phyloP scores from a whole-genome alignment of 2,113 vertebrate genomes.

The Ictalurus punctatus region DNA sequence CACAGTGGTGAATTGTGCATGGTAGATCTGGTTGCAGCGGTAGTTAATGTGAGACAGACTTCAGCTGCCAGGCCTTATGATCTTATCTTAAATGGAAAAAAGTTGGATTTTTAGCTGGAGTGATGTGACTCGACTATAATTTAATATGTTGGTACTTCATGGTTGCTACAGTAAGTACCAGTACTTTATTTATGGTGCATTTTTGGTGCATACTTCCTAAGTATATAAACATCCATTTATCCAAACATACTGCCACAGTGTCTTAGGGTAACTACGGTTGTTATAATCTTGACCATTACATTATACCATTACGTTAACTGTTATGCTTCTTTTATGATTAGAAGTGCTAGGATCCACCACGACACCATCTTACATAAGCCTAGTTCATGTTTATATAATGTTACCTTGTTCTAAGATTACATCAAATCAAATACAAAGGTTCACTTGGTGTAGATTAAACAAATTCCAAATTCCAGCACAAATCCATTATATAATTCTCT shows the following conservation, averaged over 20 bases:
- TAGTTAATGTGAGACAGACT: conserved; percentile 27
- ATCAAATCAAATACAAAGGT: no score
- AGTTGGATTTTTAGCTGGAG: background rate
- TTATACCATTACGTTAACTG: background rate
- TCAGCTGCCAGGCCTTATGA: conserved; percentile 11
- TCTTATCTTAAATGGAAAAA: conserved; percentile 6
- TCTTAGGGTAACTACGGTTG: background rate
- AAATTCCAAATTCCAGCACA: no score
- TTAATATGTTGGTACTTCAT: background rate
- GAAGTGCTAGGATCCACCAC: background rate
- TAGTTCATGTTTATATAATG: no score
- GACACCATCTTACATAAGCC: background rate
- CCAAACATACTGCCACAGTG: background rate
- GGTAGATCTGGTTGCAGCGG: conserved; percentile 8
- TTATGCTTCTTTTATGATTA: background rate
- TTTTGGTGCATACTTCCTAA: background rate
- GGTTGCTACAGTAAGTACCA: background rate
- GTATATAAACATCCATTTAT: background rate
- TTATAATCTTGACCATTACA: background rate
- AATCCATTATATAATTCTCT: no score
- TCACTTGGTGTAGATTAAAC: no score
- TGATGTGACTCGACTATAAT: background rate
- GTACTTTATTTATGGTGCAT: background rate
- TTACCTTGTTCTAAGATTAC: no score
- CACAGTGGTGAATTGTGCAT: background rate